Base-by-base conservation (phyloP, 2,888 invertebrate genomes). In the Hemaris fuciformis region DNA sequence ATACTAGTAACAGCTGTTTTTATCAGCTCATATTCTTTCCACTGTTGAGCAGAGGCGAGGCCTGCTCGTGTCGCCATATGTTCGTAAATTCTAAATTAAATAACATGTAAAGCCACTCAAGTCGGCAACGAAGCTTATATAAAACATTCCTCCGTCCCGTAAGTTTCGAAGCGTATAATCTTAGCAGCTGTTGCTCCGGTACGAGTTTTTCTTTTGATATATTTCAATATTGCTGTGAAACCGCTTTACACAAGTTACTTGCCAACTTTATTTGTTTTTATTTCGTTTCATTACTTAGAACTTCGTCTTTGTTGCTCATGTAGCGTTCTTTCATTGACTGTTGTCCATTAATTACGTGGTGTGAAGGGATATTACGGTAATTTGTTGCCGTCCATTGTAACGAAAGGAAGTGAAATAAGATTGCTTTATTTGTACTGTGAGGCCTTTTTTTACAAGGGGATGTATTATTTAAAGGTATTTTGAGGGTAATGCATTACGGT, bases 251-350 rank as follows among this genome's bases (percentile, higher is more conserved):
- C 6, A 60, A 42, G 48, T 62, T 61, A 23, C 59, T 62, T 64
- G 27, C 4, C 0, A 66, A 64, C 60, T 66, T 65, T 68, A 66
- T 69, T 63, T 62, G 59, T 34, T 42, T 23, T 60, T 63, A 38
- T 43, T 56, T 57, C 23, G 38, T 53, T 60, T 60, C 25, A 53
- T 53, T 38, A 7, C n/a, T n/a, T 45, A 23, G 15, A 18, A 13
- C 20, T 25, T 41, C 25, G 18, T 38, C 22, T 23, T 43, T 34
- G 46, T 59, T 38, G 8, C 15, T 15, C 20, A 15, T 59, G 34
- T 34, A 8, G 6, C 10, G 23, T 46, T 46, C 25, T 46, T 46
- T 18, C 27, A 53, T 31, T 53, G 10, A 53, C 27, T 53, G 20
- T 41, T n/a, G 41, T 13, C 41, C 13, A 38, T 60, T 60, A 60